These are phyloP conservation scores for Drosophila siamana DNA, from an alignment of 2,888 invertebrate genomes.

Conservation along the genomic window DNA sequence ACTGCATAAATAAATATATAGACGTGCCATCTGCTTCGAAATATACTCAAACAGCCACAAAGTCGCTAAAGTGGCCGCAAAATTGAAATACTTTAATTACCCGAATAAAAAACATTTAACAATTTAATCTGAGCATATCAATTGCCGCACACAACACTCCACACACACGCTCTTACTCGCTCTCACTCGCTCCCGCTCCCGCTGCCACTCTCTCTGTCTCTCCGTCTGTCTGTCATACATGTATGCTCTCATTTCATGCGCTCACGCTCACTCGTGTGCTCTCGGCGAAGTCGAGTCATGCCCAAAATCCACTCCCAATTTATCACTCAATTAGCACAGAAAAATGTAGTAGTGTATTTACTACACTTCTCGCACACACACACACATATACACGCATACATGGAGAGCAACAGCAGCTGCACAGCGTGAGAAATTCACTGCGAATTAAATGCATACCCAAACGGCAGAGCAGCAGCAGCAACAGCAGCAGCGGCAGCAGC, in stretches of 20 bases:
- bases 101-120: conserved; percentile 84
- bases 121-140: conserved; percentile 83
- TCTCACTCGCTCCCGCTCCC: conserved; percentile 25
- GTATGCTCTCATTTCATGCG: conserved; percentile 66
- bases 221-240: conserved; percentile 14
- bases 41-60: conserved; percentile 19
- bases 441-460: conserved; percentile 73
- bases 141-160: conserved; percentile 71
- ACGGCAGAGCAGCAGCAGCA: conserved; percentile 26
- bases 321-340: conserved; percentile 84
- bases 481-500: neutral
- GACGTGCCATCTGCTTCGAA: conserved; percentile 27
- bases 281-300: conserved; percentile 63
- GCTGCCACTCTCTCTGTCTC: conserved; percentile 17
- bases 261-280: conserved; percentile 58
- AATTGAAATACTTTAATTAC: conserved; percentile 83
- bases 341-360: conserved; percentile 83
- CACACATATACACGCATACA: conserved; percentile 21
- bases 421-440: conserved; percentile 69
- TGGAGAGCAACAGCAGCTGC: conserved; percentile 61
- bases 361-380: conserved; percentile 73
- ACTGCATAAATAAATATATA: conserved; percentile 40
- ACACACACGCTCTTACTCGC: conserved; percentile 37
- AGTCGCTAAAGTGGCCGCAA: conserved; percentile 54
- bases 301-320: conserved; percentile 83